Evolutionary conservation across 2,113 vertebrate species (phyloP).

Genomic region (Phoenicopterus ruber): DNA sequence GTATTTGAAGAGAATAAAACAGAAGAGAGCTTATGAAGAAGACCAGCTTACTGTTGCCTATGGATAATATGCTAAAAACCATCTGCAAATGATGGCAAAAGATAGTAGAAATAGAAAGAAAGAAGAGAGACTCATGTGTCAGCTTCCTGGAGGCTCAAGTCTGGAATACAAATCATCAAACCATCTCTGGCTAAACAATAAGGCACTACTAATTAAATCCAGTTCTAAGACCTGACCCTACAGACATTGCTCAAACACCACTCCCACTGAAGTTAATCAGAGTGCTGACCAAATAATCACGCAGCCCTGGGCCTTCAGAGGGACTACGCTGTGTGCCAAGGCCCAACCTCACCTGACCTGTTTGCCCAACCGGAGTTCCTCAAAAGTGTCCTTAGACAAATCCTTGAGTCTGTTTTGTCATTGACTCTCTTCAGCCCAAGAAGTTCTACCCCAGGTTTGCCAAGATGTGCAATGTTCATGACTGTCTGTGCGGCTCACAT

Average conservation of each 20-base stretch:
- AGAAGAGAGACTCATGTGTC: not conserved
- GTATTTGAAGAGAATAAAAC: not conserved
- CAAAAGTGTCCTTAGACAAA: not conserved
- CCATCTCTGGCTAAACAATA: not conserved
- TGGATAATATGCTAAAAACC: not conserved
- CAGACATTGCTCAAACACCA: not conserved
- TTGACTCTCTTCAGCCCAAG: not conserved
- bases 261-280: not conserved
- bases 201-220: not conserved
- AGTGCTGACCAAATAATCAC: not conserved
- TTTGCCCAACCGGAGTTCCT: not conserved
- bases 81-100: not conserved
- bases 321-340: not conserved
- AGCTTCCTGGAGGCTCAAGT: not conserved
- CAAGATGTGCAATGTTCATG: not conserved
- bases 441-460: not conserved
- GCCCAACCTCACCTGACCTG: not conserved
- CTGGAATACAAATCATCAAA: not conserved
- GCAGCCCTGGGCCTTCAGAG: not conserved
- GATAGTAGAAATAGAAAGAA: not conserved
- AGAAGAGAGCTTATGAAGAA: not conserved
- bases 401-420: not conserved
- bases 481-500: not conserved
- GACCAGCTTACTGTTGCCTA: not conserved
- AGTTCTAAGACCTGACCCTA: not conserved